Evolutionary conservation across 2,113 vertebrate genomes (phyloP).

Genomic region (Pteronura brasiliensis): DNA sequence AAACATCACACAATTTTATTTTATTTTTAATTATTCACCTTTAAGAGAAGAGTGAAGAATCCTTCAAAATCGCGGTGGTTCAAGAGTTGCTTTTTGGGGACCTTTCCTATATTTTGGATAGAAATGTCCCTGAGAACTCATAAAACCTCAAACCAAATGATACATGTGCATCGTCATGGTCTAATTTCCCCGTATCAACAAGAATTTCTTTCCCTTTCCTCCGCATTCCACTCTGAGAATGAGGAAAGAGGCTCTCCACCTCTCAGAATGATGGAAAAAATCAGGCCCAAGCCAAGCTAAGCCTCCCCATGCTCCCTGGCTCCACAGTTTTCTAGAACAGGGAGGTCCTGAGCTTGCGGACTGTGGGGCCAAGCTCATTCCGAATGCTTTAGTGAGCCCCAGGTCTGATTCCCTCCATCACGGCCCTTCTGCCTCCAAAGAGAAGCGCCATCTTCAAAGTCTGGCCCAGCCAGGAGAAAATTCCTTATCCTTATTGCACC

Average conservation of each 20-base stretch:
- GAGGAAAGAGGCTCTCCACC: background rate
- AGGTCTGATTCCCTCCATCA: rapidly evolving
- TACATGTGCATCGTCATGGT: background rate
- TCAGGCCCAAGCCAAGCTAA: background rate
- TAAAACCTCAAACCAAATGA: background rate
- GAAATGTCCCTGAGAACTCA: background rate
- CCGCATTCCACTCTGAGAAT: background rate
- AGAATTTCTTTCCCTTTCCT: background rate
- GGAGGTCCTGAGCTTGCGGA: background rate
- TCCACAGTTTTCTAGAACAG: rapidly evolving
- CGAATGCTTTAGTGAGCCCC: background rate
- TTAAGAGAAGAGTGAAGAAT: background rate
- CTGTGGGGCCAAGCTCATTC: no score
- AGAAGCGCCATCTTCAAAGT: background rate
- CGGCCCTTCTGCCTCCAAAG: background rate
- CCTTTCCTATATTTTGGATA: background rate
- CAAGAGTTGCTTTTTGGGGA: background rate
- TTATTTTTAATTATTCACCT: background rate
- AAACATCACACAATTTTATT: background rate
- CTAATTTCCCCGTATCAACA: background rate
- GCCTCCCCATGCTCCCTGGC: background rate
- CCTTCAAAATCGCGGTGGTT: background rate
- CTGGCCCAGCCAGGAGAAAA: background rate
- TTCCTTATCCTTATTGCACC: background rate
- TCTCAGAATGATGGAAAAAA: background rate